Percentiles rank a stretch among this genome's conserved stretches.
phyloP scores from a whole-genome alignment of 2,113 vertebrate species.

The Amphilophus citrinellus region DNA sequence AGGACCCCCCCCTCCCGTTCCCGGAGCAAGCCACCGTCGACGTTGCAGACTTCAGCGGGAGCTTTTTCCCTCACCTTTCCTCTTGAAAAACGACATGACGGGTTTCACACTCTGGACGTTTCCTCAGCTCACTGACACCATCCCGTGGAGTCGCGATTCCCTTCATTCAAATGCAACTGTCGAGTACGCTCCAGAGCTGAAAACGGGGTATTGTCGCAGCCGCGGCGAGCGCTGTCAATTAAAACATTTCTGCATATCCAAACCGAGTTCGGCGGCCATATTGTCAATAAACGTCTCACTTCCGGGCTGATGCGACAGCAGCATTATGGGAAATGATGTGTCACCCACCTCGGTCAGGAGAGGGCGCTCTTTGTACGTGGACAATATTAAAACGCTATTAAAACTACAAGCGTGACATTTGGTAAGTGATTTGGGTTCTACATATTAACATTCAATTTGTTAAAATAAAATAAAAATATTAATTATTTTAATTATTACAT shows the following conservation, averaged over 20 bases:
- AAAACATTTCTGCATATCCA: constrained; percentile 69
- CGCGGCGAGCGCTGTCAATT: constrained; percentile 66
- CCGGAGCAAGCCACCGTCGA: constrained; percentile 27
- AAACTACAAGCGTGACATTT: not conserved
- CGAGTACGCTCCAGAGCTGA: not conserved
- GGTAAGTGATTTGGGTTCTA: not conserved
- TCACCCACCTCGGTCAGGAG: constrained; percentile 12
- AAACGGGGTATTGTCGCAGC: constrained; percentile 19
- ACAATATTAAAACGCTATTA: not conserved
- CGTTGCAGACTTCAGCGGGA: constrained; percentile 45
- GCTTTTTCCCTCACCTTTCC: constrained; percentile 87
- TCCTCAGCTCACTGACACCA: constrained; percentile 80
- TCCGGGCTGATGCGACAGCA: constrained; percentile 81
- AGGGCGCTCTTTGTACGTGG: constrained; percentile 10
- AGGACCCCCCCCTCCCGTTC: not conserved
- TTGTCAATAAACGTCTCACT: constrained; percentile 90
- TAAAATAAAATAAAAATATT: not conserved
- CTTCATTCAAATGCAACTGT: constrained; percentile 83
- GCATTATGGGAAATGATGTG: constrained; percentile 80
- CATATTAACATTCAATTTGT: not conserved
- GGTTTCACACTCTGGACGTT: constrained; percentile 65
- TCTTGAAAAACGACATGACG: constrained; percentile 91
- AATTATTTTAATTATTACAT: not conserved
- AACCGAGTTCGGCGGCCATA: constrained; percentile 81
- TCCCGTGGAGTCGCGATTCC: constrained; percentile 73